Evolutionary conservation across 30 jellyfish, hydroid and myxozoan genomes (phyloP).

Genomic region (Aurelia aurita complex sp. Pacific): DNA sequence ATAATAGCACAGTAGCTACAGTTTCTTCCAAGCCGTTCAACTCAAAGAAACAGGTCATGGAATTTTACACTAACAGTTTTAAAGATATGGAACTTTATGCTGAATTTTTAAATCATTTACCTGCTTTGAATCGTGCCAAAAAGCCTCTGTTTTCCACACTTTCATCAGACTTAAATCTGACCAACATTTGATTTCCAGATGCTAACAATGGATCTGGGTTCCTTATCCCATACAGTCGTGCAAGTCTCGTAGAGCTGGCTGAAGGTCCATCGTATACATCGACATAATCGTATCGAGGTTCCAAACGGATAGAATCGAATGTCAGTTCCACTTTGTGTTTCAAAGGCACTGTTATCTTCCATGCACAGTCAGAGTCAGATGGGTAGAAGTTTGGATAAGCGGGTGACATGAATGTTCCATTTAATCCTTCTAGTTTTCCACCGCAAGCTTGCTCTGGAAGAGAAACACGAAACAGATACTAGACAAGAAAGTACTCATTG

Average conservation of each 20-base stretch:
- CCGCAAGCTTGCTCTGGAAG: constrained; percentile 42
- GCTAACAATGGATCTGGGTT: constrained; percentile 65
- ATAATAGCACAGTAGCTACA: no score
- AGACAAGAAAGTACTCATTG: no score
- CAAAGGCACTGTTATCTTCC: constrained; percentile 77
- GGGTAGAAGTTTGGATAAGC: constrained; percentile 74
- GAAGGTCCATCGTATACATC: constrained; percentile 93
- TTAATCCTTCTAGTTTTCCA: constrained; percentile 52
- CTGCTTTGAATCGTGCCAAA: constrained; percentile 85
- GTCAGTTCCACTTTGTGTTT: constrained; percentile 61
- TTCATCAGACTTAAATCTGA: constrained; percentile 66
- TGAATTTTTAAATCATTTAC: constrained; percentile 22
- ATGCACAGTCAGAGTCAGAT: constrained; percentile 81
- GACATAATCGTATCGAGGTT: constrained; percentile 75
- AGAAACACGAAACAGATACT: background rate
- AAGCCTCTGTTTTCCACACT: constrained; percentile 69
- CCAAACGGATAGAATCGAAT: constrained; percentile 52
- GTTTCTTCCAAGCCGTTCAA: no score
- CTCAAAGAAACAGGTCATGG: no score
- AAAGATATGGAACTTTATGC: background rate
- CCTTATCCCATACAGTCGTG: constrained; percentile 53
- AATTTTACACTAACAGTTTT: no score
- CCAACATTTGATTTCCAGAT: constrained; percentile 73
- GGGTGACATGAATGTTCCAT: constrained; percentile 87
- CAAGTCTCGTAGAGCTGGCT: constrained; percentile 57